phyloP scores from a whole-genome alignment of 2,797 vertebrate genomes.

The Chaenodraco wilsoni region DNA sequence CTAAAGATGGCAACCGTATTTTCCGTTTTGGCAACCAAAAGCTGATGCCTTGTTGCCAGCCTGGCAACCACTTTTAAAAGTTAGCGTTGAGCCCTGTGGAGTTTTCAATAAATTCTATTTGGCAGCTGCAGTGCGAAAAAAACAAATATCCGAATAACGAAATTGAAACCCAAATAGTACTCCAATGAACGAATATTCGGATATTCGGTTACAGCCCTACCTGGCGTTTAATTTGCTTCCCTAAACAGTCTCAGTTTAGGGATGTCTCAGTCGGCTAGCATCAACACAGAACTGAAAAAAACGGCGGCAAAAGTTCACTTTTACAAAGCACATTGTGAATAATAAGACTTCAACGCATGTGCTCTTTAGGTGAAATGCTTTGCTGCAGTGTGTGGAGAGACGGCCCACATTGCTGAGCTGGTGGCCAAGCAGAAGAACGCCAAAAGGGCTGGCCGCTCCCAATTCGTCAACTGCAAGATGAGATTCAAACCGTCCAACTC shows the following conservation, averaged over 20 bases:
- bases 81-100: no score
- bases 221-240: background rate
- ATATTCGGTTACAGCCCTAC: no score
- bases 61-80: no score
- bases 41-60: no score
- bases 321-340: background rate
- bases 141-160: no score
- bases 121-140: no score
- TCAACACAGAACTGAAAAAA: background rate
- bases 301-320: background rate
- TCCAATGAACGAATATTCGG: no score
- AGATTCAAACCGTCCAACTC: conserved; percentile 85
- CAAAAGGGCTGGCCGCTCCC: conserved; percentile 85
- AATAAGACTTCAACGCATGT: background rate
- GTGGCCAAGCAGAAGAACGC: conserved; percentile 89
- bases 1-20: no score
- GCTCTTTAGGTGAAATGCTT: conserved; percentile 82
- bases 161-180: no score
- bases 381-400: conserved; percentile 87
- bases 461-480: conserved; percentile 89
- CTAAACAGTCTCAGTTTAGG: background rate
- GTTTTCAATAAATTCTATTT: no score
- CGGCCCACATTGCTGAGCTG: conserved; percentile 88
- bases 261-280: background rate
- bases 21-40: no score